Evolutionary conservation across 23 tunicate species (phyloP).

Genomic region (Trididemnum clinides): DNA sequence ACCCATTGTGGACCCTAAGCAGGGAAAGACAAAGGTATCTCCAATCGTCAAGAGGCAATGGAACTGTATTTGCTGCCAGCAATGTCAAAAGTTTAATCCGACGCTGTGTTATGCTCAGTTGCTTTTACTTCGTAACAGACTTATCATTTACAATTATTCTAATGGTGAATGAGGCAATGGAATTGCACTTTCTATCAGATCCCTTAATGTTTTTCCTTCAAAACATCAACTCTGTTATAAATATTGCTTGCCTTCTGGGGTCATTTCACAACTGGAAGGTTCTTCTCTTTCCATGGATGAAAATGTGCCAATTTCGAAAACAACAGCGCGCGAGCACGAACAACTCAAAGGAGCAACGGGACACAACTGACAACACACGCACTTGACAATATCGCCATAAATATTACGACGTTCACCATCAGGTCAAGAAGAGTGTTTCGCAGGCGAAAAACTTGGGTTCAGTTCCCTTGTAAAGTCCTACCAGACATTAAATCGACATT

Average conservation of each 20-base stretch:
- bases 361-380: no score
- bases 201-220: not conserved
- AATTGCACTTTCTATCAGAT: not conserved
- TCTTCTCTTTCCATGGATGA: constrained; percentile 36
- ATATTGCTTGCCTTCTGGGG: constrained; percentile 25
- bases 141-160: not conserved
- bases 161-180: not conserved
- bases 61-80: constrained; percentile 6
- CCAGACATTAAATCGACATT: no score
- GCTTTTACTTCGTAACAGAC: constrained; percentile 44
- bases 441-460: no score
- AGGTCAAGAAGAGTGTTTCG: no score
- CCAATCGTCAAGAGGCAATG: constrained; percentile 8
- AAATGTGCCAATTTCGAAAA: not conserved
- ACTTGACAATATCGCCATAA: no score
- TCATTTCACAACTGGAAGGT: constrained; percentile 33
- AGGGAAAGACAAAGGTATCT: constrained; percentile 2
- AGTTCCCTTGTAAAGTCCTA: no score
- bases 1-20: constrained; percentile 47
- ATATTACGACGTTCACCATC: no score
- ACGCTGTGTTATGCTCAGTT: constrained; percentile 47
- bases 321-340: not conserved
- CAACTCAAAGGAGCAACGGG: no score
- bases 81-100: constrained; percentile 26
- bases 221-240: constrained; percentile 20